Conservation (phyloP, 2,888 invertebrate genomes). For the Xestobium rufovillosum region DNA sequence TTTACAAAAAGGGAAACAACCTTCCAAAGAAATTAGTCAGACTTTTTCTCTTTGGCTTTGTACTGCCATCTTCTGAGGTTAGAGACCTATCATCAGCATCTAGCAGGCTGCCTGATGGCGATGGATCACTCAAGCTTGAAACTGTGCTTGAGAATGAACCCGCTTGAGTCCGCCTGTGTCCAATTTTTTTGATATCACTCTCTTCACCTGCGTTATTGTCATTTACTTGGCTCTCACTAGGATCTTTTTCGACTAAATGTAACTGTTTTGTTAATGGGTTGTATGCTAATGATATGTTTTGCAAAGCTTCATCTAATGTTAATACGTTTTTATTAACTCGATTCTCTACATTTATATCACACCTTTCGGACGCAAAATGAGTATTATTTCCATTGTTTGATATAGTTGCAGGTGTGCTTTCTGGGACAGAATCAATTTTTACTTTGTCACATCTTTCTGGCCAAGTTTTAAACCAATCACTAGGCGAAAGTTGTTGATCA, state of each 20-base stretch:
- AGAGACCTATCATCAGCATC: conserved; percentile 37
- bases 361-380: conserved; percentile 26
- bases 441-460: conserved; percentile 43
- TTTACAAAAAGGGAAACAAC: conserved; percentile 36
- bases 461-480: conserved; percentile 46
- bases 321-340: conserved; percentile 44
- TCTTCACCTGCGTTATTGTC: conserved; percentile 11
- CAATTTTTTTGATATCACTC: conserved; percentile 27
- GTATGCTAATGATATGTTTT: conserved; percentile 67
- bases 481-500: conserved; percentile 26
- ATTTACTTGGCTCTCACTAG: conserved; percentile 5
- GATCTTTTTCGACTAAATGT: conserved; percentile 47
- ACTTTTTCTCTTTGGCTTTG: conserved; percentile 54
- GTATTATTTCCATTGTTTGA: conserved; percentile 23
- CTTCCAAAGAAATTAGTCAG: conserved; percentile 56
- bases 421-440: conserved; percentile 32
- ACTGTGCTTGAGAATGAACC: conserved; percentile 63
- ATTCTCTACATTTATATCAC: conserved; percentile 24
- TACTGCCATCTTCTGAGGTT: conserved; percentile 35
- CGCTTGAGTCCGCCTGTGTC: conserved; percentile 50
- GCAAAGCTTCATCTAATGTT: conserved; percentile 60
- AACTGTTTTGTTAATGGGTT: conserved; percentile 67
- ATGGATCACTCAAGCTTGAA: conserved; percentile 64
- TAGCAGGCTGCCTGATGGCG: conserved; percentile 51
- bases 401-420: conserved; percentile 18